phyloP scores from a whole-genome alignment of 2,888 invertebrate genomes.

The Thumatha senex region DNA sequence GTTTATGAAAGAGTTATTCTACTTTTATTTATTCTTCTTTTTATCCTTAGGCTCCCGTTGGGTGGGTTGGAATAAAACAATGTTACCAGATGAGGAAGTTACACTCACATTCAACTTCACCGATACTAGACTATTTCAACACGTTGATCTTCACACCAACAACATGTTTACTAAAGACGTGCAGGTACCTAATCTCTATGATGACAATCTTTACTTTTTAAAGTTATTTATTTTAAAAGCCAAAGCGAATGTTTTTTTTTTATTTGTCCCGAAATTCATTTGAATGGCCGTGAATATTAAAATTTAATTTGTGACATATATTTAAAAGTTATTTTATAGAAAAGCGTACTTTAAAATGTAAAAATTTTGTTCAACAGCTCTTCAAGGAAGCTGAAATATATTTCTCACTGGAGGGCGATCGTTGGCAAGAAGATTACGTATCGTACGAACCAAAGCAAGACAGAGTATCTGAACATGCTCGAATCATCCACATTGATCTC shows the following conservation, averaged over 20 bases:
- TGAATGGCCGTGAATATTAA: neutral
- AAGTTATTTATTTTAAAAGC: neutral
- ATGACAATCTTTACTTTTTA: neutral
- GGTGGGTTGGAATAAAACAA: slow-evolving; percentile 94
- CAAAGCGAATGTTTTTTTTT: neutral
- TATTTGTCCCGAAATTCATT: neutral
- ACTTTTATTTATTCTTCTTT: too few relatives aligned
- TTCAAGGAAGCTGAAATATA: slow-evolving; percentile 90
- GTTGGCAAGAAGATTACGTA: slow-evolving; percentile 87
- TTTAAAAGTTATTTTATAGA: neutral
- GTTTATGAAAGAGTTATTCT: too few relatives aligned
- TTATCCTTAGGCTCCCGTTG: slow-evolving; percentile 84
- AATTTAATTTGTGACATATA: neutral
- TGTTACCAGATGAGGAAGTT: slow-evolving; percentile 84
- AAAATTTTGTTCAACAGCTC: slow-evolving; percentile 78
- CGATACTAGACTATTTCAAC: slow-evolving; percentile 88
- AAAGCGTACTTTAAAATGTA: neutral
- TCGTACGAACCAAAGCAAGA: slow-evolving; percentile 84
- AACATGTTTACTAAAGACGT: slow-evolving; percentile 92
- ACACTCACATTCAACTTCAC: slow-evolving; percentile 93
- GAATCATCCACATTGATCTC: slow-evolving; percentile 88
- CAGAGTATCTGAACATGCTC: slow-evolving; percentile 80
- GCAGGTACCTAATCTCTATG: slow-evolving; percentile 78
- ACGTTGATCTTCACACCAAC: slow-evolving; percentile 89
- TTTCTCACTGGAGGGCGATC: slow-evolving; percentile 91